phyloP scores from a whole-genome alignment of 1,140 invertebrate genomes.

The Lucilia sericata region DNA sequence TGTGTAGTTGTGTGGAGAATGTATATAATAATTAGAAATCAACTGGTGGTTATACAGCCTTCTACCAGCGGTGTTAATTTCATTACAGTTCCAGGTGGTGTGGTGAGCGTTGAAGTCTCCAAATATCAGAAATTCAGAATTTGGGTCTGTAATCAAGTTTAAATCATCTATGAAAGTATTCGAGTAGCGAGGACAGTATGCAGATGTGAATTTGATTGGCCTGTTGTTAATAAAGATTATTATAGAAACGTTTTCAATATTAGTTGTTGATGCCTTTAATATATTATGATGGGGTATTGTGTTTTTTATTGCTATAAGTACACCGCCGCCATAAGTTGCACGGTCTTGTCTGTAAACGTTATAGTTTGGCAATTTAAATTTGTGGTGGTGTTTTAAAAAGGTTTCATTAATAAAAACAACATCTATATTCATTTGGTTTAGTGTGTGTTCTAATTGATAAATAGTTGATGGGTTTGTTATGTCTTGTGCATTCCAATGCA shows the following conservation, averaged over 20 bases:
- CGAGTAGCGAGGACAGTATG: neutral
- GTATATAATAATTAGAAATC: slow-evolving; percentile 1
- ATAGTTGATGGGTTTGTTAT: neutral
- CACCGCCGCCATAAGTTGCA: neutral
- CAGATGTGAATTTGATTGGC: neutral
- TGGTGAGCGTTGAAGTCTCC: slow-evolving; percentile 35
- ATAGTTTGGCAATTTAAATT: neutral
- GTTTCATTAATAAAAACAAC: neutral
- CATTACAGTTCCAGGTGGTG: neutral
- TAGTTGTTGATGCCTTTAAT: neutral
- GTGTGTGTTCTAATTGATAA: neutral
- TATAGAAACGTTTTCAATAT: neutral
- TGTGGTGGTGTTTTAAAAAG: neutral
- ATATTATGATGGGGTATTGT: neutral
- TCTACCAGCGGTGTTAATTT: neutral
- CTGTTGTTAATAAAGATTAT: neutral
- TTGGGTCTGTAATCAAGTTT: neutral
- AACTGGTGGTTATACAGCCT: neutral
- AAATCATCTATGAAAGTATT: neutral
- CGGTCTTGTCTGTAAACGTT: neutral
- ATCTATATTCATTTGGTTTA: neutral
- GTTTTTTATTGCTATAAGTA: neutral
- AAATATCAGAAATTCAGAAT: slow-evolving; percentile 4
- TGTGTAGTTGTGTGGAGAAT: neutral
- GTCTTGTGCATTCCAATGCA: slow-evolving; percentile 3